These are phyloP conservation scores for Erebia palarica DNA, from an alignment of 2,888 invertebrate genomes.

Conservation along the genomic window DNA sequence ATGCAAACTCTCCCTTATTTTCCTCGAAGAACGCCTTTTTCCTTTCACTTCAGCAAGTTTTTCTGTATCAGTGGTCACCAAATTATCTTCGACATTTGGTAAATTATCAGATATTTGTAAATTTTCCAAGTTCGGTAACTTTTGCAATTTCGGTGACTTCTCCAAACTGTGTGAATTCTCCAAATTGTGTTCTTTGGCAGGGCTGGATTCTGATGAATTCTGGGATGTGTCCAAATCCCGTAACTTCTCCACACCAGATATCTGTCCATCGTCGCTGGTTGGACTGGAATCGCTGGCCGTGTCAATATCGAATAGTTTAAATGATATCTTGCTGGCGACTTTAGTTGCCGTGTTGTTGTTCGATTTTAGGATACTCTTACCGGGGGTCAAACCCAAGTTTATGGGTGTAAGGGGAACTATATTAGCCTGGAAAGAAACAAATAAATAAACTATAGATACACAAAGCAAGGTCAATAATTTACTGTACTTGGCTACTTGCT, in stretches of 20 bases:
- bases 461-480: no score
- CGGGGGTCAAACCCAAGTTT: conserved; percentile 62
- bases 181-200: neutral
- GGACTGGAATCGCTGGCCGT: neutral
- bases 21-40: conserved; percentile 41
- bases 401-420: conserved; percentile 52
- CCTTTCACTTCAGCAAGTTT: conserved; percentile 52
- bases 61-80: neutral
- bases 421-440: neutral
- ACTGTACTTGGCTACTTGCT: no score
- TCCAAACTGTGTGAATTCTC: neutral
- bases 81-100: conserved; percentile 3
- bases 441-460: no score
- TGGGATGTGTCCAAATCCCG: neutral
- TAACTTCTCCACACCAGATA: neutral
- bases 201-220: neutral
- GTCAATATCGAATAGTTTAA: neutral
- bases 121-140: neutral
- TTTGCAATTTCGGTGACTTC: neutral
- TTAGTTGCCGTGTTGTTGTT: conserved; percentile 45
- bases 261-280: neutral
- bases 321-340: conserved; percentile 33
- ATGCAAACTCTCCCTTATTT: neutral
- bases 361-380: conserved; percentile 67
- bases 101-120: neutral